These are phyloP conservation scores for Leptoclinus maculatus DNA, from an alignment of 2,797 vertebrate species.

Conservation along the genomic window DNA sequence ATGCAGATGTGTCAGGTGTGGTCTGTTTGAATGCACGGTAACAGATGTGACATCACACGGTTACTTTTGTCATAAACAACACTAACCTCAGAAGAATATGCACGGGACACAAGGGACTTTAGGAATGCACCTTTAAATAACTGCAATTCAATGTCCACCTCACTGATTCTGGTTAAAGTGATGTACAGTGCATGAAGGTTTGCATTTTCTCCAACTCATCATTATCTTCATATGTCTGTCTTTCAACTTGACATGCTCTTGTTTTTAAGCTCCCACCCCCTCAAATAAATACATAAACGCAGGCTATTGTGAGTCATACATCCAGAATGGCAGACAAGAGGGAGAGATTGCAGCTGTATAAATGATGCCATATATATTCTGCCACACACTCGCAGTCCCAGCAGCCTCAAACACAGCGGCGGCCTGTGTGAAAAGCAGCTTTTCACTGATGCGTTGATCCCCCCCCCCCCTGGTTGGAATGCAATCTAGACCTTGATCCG, in stretches of 20 bases:
- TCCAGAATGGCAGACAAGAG: neutral
- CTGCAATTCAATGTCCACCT: neutral
- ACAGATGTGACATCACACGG: neutral
- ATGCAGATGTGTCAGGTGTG: conserved; percentile 47
- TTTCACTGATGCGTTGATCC: conserved; percentile 62
- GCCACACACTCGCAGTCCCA: conserved; percentile 38
- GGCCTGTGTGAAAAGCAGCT: conserved; percentile 58
- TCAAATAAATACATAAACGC: too few relatives aligned
- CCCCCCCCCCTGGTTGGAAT: conserved; percentile 31
- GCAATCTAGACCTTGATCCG: conserved; percentile 50
- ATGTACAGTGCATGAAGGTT: neutral
- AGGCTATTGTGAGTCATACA: conserved; percentile 1
- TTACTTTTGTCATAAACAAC: neutral
- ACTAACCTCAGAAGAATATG: neutral
- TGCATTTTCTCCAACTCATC: neutral
- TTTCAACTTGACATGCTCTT: conserved; percentile 11
- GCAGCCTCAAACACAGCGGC: conserved; percentile 64
- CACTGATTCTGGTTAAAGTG: neutral
- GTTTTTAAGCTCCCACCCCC: neutral
- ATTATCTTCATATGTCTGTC: neutral
- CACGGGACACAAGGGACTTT: too few relatives aligned
- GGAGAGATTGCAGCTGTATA: conserved; percentile 41
- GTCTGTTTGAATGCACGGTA: neutral
- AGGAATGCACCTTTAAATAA: neutral
- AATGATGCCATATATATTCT: conserved; percentile 49